Conservation (phyloP, 2,797 vertebrate species). For the Channa striata region DNA sequence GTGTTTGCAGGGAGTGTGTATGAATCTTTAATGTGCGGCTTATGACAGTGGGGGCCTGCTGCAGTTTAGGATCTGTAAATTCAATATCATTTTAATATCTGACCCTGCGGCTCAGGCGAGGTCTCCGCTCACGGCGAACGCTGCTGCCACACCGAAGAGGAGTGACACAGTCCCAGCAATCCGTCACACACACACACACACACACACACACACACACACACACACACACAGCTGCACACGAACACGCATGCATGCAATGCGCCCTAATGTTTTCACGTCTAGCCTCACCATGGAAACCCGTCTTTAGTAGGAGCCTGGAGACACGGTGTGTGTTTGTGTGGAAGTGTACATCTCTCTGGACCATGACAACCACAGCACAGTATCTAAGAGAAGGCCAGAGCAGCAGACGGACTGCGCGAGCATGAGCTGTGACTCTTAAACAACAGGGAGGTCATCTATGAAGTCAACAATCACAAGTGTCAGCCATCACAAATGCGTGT, state of each 20-base stretch:
- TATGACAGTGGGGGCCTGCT: slow-evolving; percentile 39
- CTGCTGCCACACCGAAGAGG: slow-evolving; percentile 23
- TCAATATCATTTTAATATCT: slow-evolving; percentile 59
- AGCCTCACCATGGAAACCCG: slow-evolving; percentile 77
- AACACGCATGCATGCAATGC: slow-evolving; percentile 41
- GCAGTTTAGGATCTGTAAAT: slow-evolving; percentile 55
- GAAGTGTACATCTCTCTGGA: slow-evolving; percentile 39
- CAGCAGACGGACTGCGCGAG: neutral
- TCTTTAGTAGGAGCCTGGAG: slow-evolving; percentile 46
- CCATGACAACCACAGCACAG: slow-evolving; percentile 4
- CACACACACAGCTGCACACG: slow-evolving; percentile 6
- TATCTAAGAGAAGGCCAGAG: slow-evolving; percentile 25
- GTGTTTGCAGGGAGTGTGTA: slow-evolving; percentile 39
- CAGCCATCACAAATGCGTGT: neutral
- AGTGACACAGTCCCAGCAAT: slow-evolving; percentile 13
- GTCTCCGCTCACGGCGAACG: slow-evolving; percentile 25
- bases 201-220: slow-evolving; percentile 6
- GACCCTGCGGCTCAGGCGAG: slow-evolving; percentile 37
- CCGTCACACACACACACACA: slow-evolving; percentile 3
- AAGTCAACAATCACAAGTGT: neutral
- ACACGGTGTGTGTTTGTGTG: slow-evolving; percentile 27
- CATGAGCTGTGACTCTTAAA: neutral
- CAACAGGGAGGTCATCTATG: neutral
- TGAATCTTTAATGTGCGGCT: slow-evolving; percentile 72
- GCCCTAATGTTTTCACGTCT: slow-evolving; percentile 38